Evolutionary conservation across 2,888 invertebrate species (phyloP).

Genomic region (Rhogogaster chlorosoma): DNA sequence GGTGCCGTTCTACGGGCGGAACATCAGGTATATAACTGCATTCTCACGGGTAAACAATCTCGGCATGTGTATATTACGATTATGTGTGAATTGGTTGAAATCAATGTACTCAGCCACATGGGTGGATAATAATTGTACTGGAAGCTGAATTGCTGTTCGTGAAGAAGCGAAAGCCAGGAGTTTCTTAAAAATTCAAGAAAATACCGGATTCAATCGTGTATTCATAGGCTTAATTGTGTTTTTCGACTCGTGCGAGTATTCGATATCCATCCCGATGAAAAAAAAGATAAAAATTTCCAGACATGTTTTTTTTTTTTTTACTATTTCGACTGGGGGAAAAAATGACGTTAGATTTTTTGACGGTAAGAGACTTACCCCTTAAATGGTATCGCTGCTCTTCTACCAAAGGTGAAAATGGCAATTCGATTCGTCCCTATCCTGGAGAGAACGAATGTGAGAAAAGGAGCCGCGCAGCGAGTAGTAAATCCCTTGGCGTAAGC

Average conservation of each 20-base stretch:
- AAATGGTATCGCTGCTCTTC: not conserved
- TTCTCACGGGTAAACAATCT: slow-evolving; percentile 5
- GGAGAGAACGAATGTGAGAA: not conserved
- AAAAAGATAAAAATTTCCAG: not conserved
- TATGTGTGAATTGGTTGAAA: not conserved
- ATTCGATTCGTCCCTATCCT: not conserved
- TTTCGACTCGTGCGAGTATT: too few relatives aligned
- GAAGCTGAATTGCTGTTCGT: too few relatives aligned
- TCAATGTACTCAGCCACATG: not conserved
- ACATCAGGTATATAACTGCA: not conserved
- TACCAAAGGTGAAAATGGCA: not conserved
- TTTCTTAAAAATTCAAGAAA: too few relatives aligned
- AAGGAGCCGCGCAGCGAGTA: not conserved
- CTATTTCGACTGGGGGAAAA: too few relatives aligned
- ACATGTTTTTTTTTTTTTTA: too few relatives aligned
- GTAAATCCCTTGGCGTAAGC: not conserved
- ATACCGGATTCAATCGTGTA: too few relatives aligned
- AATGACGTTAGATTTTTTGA: not conserved
- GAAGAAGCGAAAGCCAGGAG: too few relatives aligned
- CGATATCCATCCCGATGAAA: too few relatives aligned
- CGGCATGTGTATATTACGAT: not conserved
- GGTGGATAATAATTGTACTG: too few relatives aligned
- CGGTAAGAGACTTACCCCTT: not conserved
- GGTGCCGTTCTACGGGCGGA: not conserved
- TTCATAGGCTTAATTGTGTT: too few relatives aligned